Conservation (phyloP, 2,113 vertebrate species). For the Bubo scandiacus region DNA sequence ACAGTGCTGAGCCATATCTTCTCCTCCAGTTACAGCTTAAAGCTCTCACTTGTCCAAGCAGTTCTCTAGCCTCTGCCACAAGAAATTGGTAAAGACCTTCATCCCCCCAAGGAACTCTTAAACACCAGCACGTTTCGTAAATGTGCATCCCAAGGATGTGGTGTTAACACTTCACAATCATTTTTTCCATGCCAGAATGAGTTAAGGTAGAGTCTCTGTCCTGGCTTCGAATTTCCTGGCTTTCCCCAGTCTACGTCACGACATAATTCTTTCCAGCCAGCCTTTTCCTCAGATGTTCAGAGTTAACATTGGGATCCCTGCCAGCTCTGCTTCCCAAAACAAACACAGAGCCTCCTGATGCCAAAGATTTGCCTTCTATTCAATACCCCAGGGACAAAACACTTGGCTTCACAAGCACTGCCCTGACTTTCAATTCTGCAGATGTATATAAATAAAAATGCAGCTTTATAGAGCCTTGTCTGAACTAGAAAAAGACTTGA, state of each 20-base stretch:
- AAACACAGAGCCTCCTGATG: constrained; percentile 19
- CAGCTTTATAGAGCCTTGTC: background rate
- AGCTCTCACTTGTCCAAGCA: background rate
- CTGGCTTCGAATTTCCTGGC: constrained; percentile 5
- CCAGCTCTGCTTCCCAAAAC: constrained; percentile 53
- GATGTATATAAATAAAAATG: constrained; percentile 5
- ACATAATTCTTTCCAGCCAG: constrained; percentile 45
- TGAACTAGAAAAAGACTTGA: background rate
- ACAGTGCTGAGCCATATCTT: background rate
- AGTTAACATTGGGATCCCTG: background rate
- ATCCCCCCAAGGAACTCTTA: background rate
- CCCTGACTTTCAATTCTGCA: background rate
- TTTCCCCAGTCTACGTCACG: background rate
- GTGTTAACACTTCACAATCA: background rate
- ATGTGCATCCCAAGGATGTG: background rate
- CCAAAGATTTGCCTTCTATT: constrained; percentile 39
- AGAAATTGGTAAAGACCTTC: background rate
- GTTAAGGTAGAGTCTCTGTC: constrained; percentile 1
- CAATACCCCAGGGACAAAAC: background rate
- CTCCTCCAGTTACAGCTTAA: background rate
- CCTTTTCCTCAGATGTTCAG: constrained; percentile 52
- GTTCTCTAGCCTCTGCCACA: background rate
- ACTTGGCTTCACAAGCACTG: background rate
- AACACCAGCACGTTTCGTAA: accelerated
- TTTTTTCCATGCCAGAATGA: background rate